phyloP scores from a whole-genome alignment of 2,797 vertebrate genomes.

The Acropternis orthonyx region DNA sequence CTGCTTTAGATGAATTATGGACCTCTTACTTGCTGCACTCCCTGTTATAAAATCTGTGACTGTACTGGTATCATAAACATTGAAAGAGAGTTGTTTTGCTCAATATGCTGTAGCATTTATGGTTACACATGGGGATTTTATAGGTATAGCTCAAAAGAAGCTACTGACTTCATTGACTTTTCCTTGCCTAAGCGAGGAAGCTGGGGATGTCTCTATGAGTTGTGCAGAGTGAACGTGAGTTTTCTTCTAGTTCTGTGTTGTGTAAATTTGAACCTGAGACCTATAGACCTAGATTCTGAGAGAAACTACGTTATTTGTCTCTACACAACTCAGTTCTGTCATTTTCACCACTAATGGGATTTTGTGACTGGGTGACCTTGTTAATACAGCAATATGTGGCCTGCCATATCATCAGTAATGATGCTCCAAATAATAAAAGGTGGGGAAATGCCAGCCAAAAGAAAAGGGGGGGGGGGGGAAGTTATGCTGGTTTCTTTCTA shows the following conservation, averaged over 20 bases:
- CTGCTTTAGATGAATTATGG: background rate
- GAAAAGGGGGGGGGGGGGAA: background rate
- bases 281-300: background rate
- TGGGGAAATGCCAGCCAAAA: background rate
- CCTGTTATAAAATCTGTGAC: background rate
- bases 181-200: background rate
- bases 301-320: conserved; percentile 60
- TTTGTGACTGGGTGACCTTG: conserved; percentile 72
- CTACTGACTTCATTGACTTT: background rate
- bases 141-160: background rate
- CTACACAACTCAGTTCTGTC: conserved; percentile 45
- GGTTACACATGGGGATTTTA: background rate
- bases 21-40: background rate
- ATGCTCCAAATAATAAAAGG: conserved; percentile 44
- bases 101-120: background rate
- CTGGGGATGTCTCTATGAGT: background rate
- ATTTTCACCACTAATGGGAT: conserved; percentile 73
- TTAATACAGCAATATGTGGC: conserved; percentile 72
- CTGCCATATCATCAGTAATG: conserved; percentile 53
- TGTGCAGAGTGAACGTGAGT: background rate
- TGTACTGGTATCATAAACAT: background rate
- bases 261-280: conserved; percentile 50
- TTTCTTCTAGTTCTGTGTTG: background rate
- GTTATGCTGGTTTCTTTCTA: conserved; percentile 17
- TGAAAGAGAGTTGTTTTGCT: background rate